Conservation (phyloP, 2,888 invertebrate genomes). For the Drymonia ruficornis region DNA sequence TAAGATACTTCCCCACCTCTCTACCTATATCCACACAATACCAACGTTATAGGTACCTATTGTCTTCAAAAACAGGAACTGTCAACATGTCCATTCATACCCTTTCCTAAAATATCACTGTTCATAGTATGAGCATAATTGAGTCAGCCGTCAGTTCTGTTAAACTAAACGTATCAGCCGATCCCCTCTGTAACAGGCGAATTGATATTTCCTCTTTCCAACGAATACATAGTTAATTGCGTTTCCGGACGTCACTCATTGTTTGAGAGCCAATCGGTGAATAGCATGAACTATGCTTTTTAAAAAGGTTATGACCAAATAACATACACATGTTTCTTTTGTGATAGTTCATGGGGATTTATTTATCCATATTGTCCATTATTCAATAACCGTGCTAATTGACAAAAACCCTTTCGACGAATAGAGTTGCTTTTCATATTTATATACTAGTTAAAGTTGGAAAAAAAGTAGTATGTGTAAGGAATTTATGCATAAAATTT, state of each 20-base stretch:
- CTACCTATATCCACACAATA: background rate
- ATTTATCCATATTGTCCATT: too few species aligned
- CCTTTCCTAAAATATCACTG: slow-evolving; percentile 30
- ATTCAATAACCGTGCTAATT: too few species aligned
- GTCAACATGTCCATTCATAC: background rate
- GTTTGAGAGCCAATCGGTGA: slow-evolving; percentile 66
- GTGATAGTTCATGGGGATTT: background rate
- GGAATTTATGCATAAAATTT: too few species aligned
- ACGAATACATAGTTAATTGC: slow-evolving; percentile 79
- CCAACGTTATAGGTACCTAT: background rate
- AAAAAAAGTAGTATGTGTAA: too few species aligned
- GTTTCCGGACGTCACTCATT: slow-evolving; percentile 80
- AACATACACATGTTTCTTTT: background rate
- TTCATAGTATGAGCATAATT: slow-evolving; percentile 56
- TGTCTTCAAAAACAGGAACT: background rate
- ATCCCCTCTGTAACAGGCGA: slow-evolving; percentile 66
- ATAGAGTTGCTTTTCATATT: too few species aligned
- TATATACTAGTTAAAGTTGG: too few species aligned
- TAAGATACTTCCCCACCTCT: too few species aligned
- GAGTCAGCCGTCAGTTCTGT: slow-evolving; percentile 58
- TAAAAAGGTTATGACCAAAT: background rate
- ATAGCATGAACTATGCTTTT: slow-evolving; percentile 38
- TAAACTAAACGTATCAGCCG: slow-evolving; percentile 52
- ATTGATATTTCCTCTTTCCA: slow-evolving; percentile 84
- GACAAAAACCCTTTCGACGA: too few species aligned